phyloP scores from a whole-genome alignment of 2,797 vertebrate species.

The Gastrophryne carolinensis region DNA sequence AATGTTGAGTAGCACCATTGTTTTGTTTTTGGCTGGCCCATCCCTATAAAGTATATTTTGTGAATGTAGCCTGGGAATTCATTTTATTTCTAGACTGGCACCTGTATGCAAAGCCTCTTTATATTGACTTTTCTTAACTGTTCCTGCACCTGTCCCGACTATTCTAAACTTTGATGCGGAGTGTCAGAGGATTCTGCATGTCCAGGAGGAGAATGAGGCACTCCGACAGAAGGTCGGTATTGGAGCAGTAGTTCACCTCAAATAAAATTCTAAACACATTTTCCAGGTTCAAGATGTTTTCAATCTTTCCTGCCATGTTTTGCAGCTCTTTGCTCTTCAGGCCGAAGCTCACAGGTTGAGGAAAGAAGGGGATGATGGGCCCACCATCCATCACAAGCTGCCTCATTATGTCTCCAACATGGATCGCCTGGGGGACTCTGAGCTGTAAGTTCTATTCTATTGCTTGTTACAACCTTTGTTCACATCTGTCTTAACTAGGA shows the following conservation, averaged over 20 bases:
- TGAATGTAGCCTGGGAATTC: no score
- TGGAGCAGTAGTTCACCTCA: background rate
- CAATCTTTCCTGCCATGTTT: background rate
- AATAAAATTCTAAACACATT: no score
- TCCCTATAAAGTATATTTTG: no score
- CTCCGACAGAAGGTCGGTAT: conserved; percentile 81
- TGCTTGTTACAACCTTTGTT: no score
- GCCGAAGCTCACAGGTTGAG: conserved; percentile 75
- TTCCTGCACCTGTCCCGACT: conserved; percentile 82
- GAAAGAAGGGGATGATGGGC: conserved; percentile 73
- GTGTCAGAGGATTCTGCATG: conserved; percentile 77
- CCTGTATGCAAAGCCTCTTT: no score
- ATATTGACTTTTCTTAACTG: conserved; percentile 71
- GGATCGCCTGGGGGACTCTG: conserved; percentile 94
- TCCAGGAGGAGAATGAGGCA: conserved; percentile 90
- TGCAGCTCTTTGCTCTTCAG: conserved; percentile 89
- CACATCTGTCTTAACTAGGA: no score
- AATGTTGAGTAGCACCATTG: no score
- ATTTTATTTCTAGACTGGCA: no score
- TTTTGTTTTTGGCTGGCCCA: no score
- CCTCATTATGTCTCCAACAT: conserved; percentile 91
- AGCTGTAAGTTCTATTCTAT: conserved; percentile 98
- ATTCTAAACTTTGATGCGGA: conserved; percentile 92
- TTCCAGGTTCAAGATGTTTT: background rate
- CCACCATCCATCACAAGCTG: conserved; percentile 83